Conservation (phyloP, 2,888 invertebrate species). For the Stenodema calcarata region DNA sequence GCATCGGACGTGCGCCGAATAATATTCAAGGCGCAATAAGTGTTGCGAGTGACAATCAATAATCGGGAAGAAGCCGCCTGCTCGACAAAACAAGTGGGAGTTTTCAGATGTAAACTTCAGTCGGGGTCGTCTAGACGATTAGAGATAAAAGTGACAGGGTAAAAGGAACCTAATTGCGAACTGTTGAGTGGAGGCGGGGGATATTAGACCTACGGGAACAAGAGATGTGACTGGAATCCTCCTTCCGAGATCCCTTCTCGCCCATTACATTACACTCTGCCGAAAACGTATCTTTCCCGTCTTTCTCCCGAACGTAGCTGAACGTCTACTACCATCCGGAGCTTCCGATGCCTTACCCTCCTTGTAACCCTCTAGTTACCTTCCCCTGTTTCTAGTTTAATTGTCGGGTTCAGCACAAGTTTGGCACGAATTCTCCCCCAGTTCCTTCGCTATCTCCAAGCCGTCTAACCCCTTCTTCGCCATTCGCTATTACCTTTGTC, state of each 20-base stretch:
- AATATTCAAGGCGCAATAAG: background rate
- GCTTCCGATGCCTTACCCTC: background rate
- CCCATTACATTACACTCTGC: slow-evolving; percentile 19
- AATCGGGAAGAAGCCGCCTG: background rate
- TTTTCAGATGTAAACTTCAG: slow-evolving; percentile 30
- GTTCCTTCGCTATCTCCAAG: background rate
- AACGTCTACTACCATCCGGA: background rate
- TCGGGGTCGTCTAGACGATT: slow-evolving; percentile 13
- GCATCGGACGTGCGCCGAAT: background rate
- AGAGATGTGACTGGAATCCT: slow-evolving; percentile 43
- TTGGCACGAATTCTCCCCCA: slow-evolving; percentile 41
- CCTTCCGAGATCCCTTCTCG: slow-evolving; percentile 1
- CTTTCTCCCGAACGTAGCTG: background rate
- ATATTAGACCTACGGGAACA: slow-evolving; percentile 45
- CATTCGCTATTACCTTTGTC: slow-evolving; percentile 24
- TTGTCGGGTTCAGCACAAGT: slow-evolving; percentile 42
- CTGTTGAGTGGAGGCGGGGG: slow-evolving; percentile 26
- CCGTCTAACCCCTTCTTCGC: slow-evolving; percentile 22
- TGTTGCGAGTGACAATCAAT: background rate
- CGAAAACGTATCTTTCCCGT: slow-evolving; percentile 28
- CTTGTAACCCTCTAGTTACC: background rate
- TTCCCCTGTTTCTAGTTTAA: slow-evolving; percentile 28
- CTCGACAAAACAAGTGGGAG: background rate
- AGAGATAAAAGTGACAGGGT: slow-evolving; percentile 47
- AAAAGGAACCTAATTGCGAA: slow-evolving; percentile 43